Conservation (phyloP, 2,888 invertebrate species). For the Cheilosia urbana region DNA sequence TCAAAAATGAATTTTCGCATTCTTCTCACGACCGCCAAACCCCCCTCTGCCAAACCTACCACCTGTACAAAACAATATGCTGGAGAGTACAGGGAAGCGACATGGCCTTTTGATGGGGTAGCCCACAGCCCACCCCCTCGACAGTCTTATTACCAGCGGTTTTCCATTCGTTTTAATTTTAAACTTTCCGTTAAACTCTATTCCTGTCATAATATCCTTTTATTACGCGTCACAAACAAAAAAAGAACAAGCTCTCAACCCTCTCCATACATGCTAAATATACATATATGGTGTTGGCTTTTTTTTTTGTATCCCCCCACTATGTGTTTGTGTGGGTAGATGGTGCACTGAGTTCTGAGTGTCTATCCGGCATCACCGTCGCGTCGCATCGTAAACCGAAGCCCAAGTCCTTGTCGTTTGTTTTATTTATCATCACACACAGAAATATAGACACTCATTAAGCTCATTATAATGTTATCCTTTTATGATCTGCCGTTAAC, state of each 20-base stretch:
- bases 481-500: conserved; percentile 72
- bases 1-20: too few relatives aligned
- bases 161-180: conserved; percentile 71
- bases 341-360: conserved; percentile 27
- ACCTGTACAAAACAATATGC: too few relatives aligned
- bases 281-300: neutral
- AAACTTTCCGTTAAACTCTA: conserved; percentile 69
- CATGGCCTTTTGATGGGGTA: neutral
- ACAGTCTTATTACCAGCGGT: neutral
- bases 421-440: conserved; percentile 71
- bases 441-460: conserved; percentile 72
- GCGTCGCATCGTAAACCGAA: conserved; percentile 35
- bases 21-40: too few relatives aligned
- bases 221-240: conserved; percentile 44
- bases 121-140: neutral
- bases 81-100: too few relatives aligned
- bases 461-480: conserved; percentile 74
- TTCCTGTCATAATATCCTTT: conserved; percentile 65
- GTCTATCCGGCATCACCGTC: conserved; percentile 38
- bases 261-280: conserved; percentile 57
- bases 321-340: conserved; percentile 5
- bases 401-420: conserved; percentile 62
- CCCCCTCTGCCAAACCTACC: too few relatives aligned
- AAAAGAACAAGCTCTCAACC: conserved; percentile 36
- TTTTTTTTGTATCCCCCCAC: conserved; percentile 7